Evolutionary conservation across 2,797 vertebrate genomes (phyloP).

Genomic region (Coregonus suidteri): DNA sequence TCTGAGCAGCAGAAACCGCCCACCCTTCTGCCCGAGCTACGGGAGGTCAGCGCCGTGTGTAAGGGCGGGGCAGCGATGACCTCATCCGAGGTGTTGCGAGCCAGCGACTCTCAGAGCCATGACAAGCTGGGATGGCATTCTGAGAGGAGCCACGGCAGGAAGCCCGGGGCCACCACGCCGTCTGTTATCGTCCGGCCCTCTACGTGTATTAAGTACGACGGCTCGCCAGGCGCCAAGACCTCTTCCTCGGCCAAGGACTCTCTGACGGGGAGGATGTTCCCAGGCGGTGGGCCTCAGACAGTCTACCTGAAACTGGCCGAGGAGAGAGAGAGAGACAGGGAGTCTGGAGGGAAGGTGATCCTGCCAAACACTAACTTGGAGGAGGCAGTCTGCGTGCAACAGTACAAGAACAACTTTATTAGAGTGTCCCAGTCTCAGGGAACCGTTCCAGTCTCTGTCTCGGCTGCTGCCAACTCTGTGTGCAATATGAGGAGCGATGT

Average conservation of each 20-base stretch:
- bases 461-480: constrained; percentile 68
- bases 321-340: constrained; percentile 56
- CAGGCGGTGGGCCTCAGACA: constrained; percentile 72
- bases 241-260: constrained; percentile 62
- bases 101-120: constrained; percentile 64
- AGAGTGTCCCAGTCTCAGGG: constrained; percentile 63
- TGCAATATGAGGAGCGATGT: constrained; percentile 79
- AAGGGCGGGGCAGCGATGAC: constrained; percentile 67
- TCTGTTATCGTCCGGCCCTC: constrained; percentile 96
- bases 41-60: constrained; percentile 73
- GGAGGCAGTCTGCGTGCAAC: constrained; percentile 71
- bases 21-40: constrained; percentile 93
- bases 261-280: constrained; percentile 67
- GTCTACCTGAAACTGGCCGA: constrained; percentile 77
- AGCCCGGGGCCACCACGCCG: constrained; percentile 87
- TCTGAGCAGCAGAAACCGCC: constrained; percentile 96
- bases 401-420: constrained; percentile 82
- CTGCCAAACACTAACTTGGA: constrained; percentile 86
- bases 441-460: constrained; percentile 63
- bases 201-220: constrained; percentile 85
- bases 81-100: constrained; percentile 80
- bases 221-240: constrained; percentile 55
- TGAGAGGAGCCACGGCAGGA: constrained; percentile 74
- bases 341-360: constrained; percentile 72
- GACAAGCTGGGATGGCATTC: constrained; percentile 57